These are phyloP conservation scores for Oncorhynchus masou DNA, from an alignment of 2,113 vertebrate genomes.

Conservation along the genomic window DNA sequence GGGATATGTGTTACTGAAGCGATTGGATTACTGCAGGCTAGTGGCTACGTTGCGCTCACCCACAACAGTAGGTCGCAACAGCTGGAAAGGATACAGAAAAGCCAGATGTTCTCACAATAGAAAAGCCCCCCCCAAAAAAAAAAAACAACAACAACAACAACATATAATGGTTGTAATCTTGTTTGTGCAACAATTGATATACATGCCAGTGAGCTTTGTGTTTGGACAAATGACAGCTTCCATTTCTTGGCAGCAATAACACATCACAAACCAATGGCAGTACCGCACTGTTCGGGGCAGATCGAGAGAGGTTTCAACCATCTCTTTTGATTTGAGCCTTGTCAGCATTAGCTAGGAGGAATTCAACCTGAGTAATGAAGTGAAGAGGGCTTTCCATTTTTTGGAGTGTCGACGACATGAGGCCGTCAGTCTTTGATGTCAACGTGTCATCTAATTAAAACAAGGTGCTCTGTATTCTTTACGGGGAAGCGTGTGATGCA, in stretches of 20 bases:
- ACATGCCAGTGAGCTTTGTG: constrained; percentile 20
- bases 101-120: not conserved
- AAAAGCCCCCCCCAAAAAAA: not conserved
- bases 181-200: constrained; percentile 36
- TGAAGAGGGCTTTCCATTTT: constrained; percentile 13
- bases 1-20: constrained; percentile 30
- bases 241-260: constrained; percentile 31
- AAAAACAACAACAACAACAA: not conserved
- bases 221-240: constrained; percentile 38
- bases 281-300: constrained; percentile 17
- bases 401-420: constrained; percentile 1
- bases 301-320: constrained; percentile 19
- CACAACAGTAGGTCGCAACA: not conserved
- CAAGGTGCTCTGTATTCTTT: constrained; percentile 21
- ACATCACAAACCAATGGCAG: constrained; percentile 42
- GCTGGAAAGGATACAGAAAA: too few relatives aligned
- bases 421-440: constrained; percentile 11
- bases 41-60: not conserved
- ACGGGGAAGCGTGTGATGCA: not conserved
- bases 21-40: constrained; percentile 12
- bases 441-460: constrained; percentile 28
- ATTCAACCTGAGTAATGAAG: constrained; percentile 18
- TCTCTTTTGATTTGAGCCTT: constrained; percentile 11
- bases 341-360: not conserved
- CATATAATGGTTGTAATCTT: constrained; percentile 37